Conservation (phyloP, 2,113 vertebrate species). For the Trematocara macrostoma region DNA sequence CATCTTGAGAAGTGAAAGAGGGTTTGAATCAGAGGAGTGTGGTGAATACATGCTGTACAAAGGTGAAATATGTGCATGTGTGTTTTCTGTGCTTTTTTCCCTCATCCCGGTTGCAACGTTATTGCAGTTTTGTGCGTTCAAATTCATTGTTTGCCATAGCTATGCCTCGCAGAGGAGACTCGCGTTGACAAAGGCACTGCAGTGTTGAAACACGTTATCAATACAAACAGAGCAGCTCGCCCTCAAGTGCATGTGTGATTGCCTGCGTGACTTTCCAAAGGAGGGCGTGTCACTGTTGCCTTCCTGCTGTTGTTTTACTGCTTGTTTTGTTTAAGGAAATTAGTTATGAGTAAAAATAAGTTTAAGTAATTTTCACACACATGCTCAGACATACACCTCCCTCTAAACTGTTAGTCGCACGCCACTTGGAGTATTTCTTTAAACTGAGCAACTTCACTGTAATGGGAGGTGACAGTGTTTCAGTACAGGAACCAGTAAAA, state of each 20-base stretch:
- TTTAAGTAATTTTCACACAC: constrained; percentile 11
- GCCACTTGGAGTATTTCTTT: not conserved
- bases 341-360: constrained; percentile 38
- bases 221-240: constrained; percentile 26
- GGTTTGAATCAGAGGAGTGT: not conserved
- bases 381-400: not conserved
- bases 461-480: not conserved
- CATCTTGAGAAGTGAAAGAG: not conserved
- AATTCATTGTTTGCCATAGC: not conserved
- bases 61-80: not conserved
- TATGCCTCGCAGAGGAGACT: not conserved
- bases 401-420: not conserved
- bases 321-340: constrained; percentile 57
- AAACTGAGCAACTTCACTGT: not conserved
- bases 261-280: constrained; percentile 31
- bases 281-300: constrained; percentile 50
- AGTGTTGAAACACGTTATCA: constrained; percentile 48
- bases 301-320: constrained; percentile 70
- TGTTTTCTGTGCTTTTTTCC: not conserved
- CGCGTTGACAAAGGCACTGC: not conserved
- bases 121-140: not conserved
- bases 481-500: not conserved
- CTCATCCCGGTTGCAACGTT: not conserved
- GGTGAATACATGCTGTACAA: not conserved
- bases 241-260: not conserved